Conservation (phyloP, 37 sponge, comb jelly and placozoan species). For the Haliclona indistincta region DNA sequence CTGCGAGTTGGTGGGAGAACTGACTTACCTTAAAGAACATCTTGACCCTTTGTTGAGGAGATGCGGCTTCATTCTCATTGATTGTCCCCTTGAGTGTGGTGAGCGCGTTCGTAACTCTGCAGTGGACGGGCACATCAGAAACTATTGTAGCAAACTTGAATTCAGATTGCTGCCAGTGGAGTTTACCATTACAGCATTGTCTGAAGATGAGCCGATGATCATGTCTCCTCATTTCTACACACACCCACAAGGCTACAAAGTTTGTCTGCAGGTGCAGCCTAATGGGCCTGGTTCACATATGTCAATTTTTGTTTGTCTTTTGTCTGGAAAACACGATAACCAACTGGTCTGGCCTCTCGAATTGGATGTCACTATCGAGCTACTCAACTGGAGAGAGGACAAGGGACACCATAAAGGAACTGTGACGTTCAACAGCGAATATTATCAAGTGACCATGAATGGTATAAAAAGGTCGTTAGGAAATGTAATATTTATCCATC, state of each 20-base stretch:
- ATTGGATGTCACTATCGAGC: background rate
- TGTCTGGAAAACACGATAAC: conserved; percentile 46
- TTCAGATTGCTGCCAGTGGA: too few relatives aligned
- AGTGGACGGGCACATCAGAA: too few relatives aligned
- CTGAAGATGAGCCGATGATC: too few relatives aligned
- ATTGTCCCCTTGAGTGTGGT: too few relatives aligned
- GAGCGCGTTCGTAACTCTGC: too few relatives aligned
- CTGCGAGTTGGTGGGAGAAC: too few relatives aligned
- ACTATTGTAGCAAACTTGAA: too few relatives aligned
- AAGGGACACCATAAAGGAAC: background rate
- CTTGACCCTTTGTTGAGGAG: too few relatives aligned
- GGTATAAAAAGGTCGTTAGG: background rate
- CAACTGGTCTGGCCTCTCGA: conserved; percentile 32
- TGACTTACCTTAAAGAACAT: too few relatives aligned
- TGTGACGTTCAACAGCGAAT: background rate
- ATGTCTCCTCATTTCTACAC: conserved; percentile 20
- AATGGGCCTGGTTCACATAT: conserved; percentile 41
- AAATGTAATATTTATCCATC: background rate
- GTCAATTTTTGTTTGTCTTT: conserved; percentile 11
- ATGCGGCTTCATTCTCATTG: too few relatives aligned
- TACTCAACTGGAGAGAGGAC: conserved; percentile 8
- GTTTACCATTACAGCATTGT: too few relatives aligned
- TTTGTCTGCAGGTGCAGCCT: conserved; percentile 18
- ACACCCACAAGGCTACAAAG: conserved; percentile 37
- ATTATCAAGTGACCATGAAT: background rate